Evolutionary conservation across 2,797 vertebrate species (phyloP), one percentile per base, ranked within the genome.

Genomic region (Arrhamphus sclerolepis): DNA sequence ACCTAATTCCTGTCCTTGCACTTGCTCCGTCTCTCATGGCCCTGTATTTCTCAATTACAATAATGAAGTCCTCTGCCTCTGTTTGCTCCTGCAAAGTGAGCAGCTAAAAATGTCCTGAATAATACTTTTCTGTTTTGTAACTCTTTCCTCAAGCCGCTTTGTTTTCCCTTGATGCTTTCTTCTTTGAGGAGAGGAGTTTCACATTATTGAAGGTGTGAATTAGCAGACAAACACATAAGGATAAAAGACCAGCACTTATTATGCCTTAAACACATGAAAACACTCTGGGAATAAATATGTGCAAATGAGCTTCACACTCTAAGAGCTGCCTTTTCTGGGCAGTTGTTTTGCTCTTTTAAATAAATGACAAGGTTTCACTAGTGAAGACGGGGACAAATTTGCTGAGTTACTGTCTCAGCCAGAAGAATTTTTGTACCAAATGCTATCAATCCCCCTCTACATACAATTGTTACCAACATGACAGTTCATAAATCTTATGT

Each of bases 281-380:
- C 75, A 77, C 86, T 77, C 85, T 62, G 79, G 86, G 86, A 86
- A 86, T 85, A 59, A 61, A 77, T 75, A 86, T 57, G 84, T 85
- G 84, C 84, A 91, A 92, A 92, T 91, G 85, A 91, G 88, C 81
- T 81, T 64, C 70, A 58, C 63, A 76, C 81, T 73, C 78, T 46
- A 47, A 77, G 57, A 18, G 59, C 66, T 74, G 73, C 87, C 62
- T 78, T 80, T 84, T 84, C 86, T 73, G 51, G 59, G 70, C 81
- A 82, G 84, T 90, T 90, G 89, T 91, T 91, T 88, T 85, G 83
- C 84, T 87, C 83, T 79, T 90, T 87, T 90, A 79, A 92, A 92
- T 92, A 89, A 91, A 87, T 91, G 89, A 92, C 90, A 88, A 70
- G 80, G 71, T 80, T 73, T 62, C 60, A 75, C 83, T 81, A 69